Base-by-base conservation (phyloP, 1,140 invertebrate species). In the Drosophila arizonae region DNA sequence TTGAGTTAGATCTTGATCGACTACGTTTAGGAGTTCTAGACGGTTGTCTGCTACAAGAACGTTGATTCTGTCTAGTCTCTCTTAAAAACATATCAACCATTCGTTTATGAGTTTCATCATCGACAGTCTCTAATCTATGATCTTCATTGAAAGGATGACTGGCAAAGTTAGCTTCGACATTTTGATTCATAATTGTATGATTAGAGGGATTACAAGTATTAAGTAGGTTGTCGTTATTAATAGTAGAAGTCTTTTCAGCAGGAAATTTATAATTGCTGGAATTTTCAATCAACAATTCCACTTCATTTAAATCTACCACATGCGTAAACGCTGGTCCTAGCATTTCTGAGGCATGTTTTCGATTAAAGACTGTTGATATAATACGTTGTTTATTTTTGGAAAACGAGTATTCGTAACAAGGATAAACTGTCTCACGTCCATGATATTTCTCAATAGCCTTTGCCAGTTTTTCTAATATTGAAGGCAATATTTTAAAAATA, bases 361-460 rank as follows among this genome's bases (percentile, higher is more conserved):
- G 72, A 33, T 77, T 79, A 28, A 72, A 86, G 10, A 81, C 90
- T 39, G 76, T 77, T 21, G 70, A 30, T 26, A 81, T 50, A 54
- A 89, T 57, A n/a, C 30, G 45, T 17, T 70, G 46, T n/a, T 74
- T 71, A 51, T 89, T 81, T 36, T 76, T 76, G 6, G 6, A 10
- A 21, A 75, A 91, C n/a, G 77, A 57, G 43, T 71, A 51, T 17
- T 90, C 84, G 30, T 81, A 77, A 39, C 90, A 91, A 36, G 73
- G 72, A 36, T 80, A 86, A 0, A 87, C 36, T 4, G 57, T 45
- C 52, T 84, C 77, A 0, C 90, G 76, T 8, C 90, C 90, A 45
- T 91, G 90, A 55, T 91, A 81, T 6, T 74, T 74, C 55, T 91
- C 90, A 69, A 91, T 80, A 5, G 90, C 87, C 24, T 57, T 70